Evolutionary conservation across 2,113 vertebrate species (phyloP), one percentile per base, ranked within the genome.

Genomic region (Oreamnos americanus): DNA sequence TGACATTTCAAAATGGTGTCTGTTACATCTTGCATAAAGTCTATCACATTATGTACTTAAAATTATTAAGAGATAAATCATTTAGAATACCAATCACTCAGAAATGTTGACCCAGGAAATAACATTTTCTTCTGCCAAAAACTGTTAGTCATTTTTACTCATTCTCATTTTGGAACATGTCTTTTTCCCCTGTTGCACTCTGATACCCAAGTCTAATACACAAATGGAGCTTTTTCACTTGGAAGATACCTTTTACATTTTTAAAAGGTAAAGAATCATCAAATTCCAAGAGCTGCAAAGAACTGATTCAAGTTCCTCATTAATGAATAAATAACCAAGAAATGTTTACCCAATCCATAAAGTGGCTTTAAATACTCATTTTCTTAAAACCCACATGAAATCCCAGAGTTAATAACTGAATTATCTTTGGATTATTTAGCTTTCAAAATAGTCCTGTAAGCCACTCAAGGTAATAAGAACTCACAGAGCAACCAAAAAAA

Each of bases 381-480:
- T 92, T 67, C 78, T 81, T 49, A 81, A 67, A 95, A 82, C 19
- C 6, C 43, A 95, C 19, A 45, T 23, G 47, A 83, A 92, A 92
- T 49, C 4, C 13, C 33, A 94, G 25, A 96, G 23, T 62, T 47
- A 30, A 96, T 58, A 81, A 74, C 23, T 87, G 49, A 89, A 64
- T 84, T 92, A 92, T 94, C 94, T 85, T 60, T 76, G 25, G 51
- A 78, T 96, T 95, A 79, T 58, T 93, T 91, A 76, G 87, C 45
- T 93, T 96, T 93, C 43, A 92, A 94, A 96, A 67, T 5, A 87
- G 25, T 64, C 49, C 82, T 92, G 7, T 78, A 94, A 92, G 45
- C 17, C 36, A 81, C n/a, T 87, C 81, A 82, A 96, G 23, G n/a
- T 90, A 93, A 64, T 92, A 30, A 93, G 53, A 89, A 51, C n/a